phyloP scores from a whole-genome alignment of 2,113 vertebrate genomes.

The Uropsilus gracilis region DNA sequence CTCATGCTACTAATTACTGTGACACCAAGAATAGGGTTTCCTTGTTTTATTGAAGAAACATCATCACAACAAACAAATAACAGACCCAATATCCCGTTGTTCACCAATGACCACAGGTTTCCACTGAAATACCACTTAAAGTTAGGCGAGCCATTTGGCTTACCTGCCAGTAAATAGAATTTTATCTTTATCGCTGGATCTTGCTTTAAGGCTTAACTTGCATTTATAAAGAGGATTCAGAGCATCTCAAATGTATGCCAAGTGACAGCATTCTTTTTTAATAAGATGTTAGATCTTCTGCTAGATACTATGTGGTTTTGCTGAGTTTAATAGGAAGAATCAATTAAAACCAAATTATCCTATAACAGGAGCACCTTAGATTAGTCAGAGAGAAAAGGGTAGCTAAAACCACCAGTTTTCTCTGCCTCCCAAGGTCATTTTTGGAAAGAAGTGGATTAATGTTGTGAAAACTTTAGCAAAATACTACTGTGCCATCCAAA shows the following conservation, averaged over 20 bases:
- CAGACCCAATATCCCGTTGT: neutral
- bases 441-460: neutral
- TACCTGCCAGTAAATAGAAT: neutral
- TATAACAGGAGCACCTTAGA: neutral
- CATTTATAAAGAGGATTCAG: constrained; percentile 10
- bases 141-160: neutral
- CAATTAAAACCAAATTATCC: constrained; percentile 26
- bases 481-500: neutral
- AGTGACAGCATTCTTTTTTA: constrained; percentile 1
- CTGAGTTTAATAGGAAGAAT: neutral
- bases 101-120: neutral
- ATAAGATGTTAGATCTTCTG: neutral
- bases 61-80: neutral
- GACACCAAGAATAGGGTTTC: neutral
- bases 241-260: neutral
- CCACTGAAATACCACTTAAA: neutral
- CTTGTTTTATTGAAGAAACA: neutral
- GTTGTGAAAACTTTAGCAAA: neutral
- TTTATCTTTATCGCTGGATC: neutral
- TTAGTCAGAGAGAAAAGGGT: constrained; percentile 6
- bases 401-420: neutral
- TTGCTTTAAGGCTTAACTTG: neutral
- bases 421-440: neutral
- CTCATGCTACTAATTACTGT: neutral
- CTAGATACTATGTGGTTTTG: neutral